Base-by-base conservation (phyloP, 2,797 vertebrate genomes). In the Diceros bicornis region DNA sequence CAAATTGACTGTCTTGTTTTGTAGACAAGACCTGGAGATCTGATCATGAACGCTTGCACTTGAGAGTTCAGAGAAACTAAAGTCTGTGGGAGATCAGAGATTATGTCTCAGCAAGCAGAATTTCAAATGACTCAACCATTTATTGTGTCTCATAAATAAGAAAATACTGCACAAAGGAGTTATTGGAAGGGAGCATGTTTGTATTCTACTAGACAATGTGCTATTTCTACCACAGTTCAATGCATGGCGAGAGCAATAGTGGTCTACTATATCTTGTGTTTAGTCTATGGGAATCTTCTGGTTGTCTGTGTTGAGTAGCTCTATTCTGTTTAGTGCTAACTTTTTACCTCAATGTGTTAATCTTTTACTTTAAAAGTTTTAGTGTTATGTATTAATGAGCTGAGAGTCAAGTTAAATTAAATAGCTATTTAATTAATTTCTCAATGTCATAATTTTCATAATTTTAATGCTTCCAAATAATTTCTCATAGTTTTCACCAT, bases 321-420 rank as follows among this genome's bases (percentile, higher is more conserved):
- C 25, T 77, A 5, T 57, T 85, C 2, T 66, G 1, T 23, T 89
- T n/a, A 55, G 13, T 41, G 17, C 13, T 82, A 85, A 77, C 6
- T n/a, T n/a, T 61, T 71, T 41, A 57, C 11, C 29, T 37, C 29
- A 47, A 20, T 59, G 4, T 77, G 6, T 7, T 59, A 34, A 8
- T 13, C 2, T 29, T 90, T 93, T 52, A 25, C 57, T 74, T 91
- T 61, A 72, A 87, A 94, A 57, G 4, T 29, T 61, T 64, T 61
- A 66, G 2, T 6, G 59, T 62, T 62, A 52, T 47, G 25, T 72
- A 84, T 93, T 88, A 61, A 68, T 52, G 34, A 79, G 7, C 11
- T 79, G 18, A 92, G 34, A 57, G 41, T 95, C 50, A n/a, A 57
- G 11, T 91, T 55, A 79, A 89, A 77, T 94, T 44, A 89, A 86